These are phyloP conservation scores for Paguma larvata DNA, from an alignment of 2,797 vertebrate species.

Conservation along the genomic window DNA sequence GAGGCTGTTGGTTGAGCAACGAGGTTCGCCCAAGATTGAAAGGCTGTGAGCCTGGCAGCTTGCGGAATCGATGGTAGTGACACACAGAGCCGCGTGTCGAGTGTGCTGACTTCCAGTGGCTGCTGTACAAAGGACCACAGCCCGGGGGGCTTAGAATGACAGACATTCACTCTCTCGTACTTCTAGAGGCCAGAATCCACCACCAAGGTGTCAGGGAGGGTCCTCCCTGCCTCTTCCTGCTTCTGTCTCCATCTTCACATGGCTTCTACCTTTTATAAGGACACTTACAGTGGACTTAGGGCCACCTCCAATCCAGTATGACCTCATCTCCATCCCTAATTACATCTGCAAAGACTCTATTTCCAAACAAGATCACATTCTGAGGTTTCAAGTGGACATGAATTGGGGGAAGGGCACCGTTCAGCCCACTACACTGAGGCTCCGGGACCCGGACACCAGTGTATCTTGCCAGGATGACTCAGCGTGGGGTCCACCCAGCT, in stretches of 20 bases:
- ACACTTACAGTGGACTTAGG: accelerated
- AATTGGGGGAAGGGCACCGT: too few species aligned
- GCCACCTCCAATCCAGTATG: neutral
- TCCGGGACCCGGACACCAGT: neutral
- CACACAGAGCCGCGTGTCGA: accelerated
- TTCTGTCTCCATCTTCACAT: too few species aligned
- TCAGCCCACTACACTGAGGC: neutral
- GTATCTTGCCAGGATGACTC: accelerated
- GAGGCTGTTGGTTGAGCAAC: neutral
- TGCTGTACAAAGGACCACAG: neutral
- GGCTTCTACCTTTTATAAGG: neutral
- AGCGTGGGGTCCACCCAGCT: accelerated
- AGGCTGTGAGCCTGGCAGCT: accelerated
- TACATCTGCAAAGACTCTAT: neutral
- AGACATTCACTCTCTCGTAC: accelerated
- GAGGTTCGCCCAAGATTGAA: neutral
- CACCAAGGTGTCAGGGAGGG: neutral
- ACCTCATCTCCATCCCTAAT: too few species aligned
- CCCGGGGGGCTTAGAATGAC: neutral
- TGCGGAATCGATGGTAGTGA: neutral
- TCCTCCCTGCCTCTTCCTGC: neutral
- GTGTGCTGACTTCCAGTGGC: neutral
- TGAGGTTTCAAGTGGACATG: neutral
- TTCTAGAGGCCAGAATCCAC: neutral
- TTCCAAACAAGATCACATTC: neutral